Percentiles rank a stretch among this genome's conserved stretches.
Evolutionary conservation across 2,888 invertebrate genomes (phyloP).

Genomic region (Drosophila gaucha): DNA sequence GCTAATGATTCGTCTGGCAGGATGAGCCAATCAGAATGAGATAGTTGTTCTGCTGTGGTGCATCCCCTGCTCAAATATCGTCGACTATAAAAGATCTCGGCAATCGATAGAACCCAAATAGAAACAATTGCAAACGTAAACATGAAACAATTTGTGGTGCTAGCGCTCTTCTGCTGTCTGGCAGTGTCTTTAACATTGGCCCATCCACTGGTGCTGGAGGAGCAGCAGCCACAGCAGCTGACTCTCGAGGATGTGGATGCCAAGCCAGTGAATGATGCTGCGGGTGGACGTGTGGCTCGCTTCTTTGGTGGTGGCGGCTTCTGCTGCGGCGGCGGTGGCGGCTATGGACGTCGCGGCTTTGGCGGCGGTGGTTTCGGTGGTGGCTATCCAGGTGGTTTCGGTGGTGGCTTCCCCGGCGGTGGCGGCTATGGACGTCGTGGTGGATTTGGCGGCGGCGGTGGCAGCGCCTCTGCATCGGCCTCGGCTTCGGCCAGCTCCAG

Average conservation of each 20-base stretch:
- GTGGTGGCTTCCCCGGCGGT: slow-evolving; percentile 23
- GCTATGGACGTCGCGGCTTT: slow-evolving; percentile 22
- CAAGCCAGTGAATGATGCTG: slow-evolving; percentile 26
- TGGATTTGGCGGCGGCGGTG: slow-evolving; percentile 9
- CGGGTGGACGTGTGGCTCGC: slow-evolving; percentile 57
- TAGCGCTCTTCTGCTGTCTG: slow-evolving; percentile 41
- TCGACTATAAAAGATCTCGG: slow-evolving; percentile 57
- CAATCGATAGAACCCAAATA: slow-evolving; percentile 16
- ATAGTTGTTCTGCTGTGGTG: slow-evolving; percentile 33
- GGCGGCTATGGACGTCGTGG: slow-evolving; percentile 35
- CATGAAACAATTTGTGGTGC: slow-evolving; percentile 63
- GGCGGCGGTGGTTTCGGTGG: slow-evolving; percentile 26
- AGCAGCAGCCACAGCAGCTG: slow-evolving; percentile 28
- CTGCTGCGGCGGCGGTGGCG: slow-evolving; percentile 38
- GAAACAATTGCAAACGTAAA: slow-evolving; percentile 42
- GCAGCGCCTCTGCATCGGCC: slow-evolving; percentile 30
- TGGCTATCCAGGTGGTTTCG: slow-evolving; percentile 5
- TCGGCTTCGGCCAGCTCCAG: slow-evolving; percentile 22
- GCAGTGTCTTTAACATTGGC: slow-evolving; percentile 27
- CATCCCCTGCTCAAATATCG: slow-evolving; percentile 37
- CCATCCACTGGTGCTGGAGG: slow-evolving; percentile 46
- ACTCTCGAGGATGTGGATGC: slow-evolving; percentile 47
- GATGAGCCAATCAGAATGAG: slow-evolving; percentile 23
- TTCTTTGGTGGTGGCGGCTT: slow-evolving; percentile 33
- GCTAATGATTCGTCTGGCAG: slow-evolving; percentile 31